Evolutionary conservation across 2,888 invertebrate species (phyloP).

Genomic region (Coleophora deauratella): DNA sequence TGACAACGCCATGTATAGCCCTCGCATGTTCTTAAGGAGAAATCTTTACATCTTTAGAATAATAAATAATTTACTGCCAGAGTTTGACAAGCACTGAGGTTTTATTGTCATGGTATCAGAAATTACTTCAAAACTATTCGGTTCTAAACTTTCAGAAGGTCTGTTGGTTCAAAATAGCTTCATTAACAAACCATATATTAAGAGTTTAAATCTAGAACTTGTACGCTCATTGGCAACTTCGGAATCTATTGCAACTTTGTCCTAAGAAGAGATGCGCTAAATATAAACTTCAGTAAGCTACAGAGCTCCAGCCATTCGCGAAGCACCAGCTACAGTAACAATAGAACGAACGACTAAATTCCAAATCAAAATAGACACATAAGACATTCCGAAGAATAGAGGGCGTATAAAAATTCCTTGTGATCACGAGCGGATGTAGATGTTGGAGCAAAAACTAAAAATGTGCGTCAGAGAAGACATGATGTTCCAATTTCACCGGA

Average conservation of each 20-base stretch:
- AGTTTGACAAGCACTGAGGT: too few species aligned
- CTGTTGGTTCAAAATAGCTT: slow-evolving; percentile 4
- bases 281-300: slow-evolving; percentile 8
- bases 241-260: slow-evolving; percentile 3
- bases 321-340: not conserved
- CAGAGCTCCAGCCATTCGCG: slow-evolving; percentile 8
- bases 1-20: not conserved
- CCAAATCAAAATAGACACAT: slow-evolving; percentile 19
- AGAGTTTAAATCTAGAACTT: too few species aligned
- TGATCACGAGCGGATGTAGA: slow-evolving; percentile 55
- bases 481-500: slow-evolving; percentile 47
- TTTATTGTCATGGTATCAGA: too few species aligned
- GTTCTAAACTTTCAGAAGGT: too few species aligned
- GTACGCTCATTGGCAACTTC: slow-evolving; percentile 3
- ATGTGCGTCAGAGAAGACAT: slow-evolving; percentile 54
- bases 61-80: too few species aligned
- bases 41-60: too few species aligned
- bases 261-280: not conserved
- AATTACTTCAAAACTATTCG: too few species aligned
- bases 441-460: slow-evolving; percentile 45
- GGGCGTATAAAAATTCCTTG: slow-evolving; percentile 14
- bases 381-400: slow-evolving; percentile 25
- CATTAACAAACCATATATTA: slow-evolving; percentile 6
- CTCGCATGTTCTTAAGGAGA: not conserved
- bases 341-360: slow-evolving; percentile 2